phyloP scores from a whole-genome alignment of 2,797 vertebrate species.

The Lateolabrax maculatus region DNA sequence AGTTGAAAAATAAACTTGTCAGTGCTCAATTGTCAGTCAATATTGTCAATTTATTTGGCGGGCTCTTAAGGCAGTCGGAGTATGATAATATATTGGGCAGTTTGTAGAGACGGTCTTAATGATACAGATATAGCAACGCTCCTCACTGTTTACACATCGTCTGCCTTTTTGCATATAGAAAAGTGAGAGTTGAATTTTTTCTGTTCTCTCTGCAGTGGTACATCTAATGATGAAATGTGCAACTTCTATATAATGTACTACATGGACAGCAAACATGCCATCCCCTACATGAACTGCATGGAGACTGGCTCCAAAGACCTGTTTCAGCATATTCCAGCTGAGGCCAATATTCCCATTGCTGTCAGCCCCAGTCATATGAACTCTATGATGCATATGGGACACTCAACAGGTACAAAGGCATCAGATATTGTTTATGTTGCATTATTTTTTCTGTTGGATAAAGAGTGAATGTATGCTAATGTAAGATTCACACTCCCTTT shows the following conservation, averaged over 20 bases:
- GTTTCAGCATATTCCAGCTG: slow-evolving; percentile 91
- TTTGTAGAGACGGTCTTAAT: neutral
- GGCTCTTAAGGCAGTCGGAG: neutral
- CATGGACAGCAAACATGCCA: slow-evolving; percentile 92
- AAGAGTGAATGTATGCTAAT: neutral
- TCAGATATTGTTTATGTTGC: neutral
- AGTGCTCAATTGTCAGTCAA: neutral
- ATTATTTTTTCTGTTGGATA: too few relatives aligned
- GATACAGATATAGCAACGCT: neutral
- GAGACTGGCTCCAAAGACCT: slow-evolving; percentile 86
- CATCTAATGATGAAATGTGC: slow-evolving; percentile 97
- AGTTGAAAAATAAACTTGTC: too few relatives aligned
- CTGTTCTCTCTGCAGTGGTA: slow-evolving; percentile 84
- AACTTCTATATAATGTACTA: slow-evolving; percentile 99
- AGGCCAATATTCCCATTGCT: slow-evolving; percentile 90
- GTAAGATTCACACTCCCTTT: neutral
- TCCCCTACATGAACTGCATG: slow-evolving; percentile 94
- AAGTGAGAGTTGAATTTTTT: too few relatives aligned
- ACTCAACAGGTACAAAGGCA: slow-evolving; percentile 57
- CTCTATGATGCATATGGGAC: slow-evolving; percentile 85
- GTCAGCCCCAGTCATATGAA: slow-evolving; percentile 87
- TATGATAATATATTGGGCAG: neutral
- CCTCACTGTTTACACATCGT: neutral
- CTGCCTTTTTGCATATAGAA: neutral
- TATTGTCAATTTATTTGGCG: neutral